Conservation (phyloP, 1,140 invertebrate species). For the Babylonia areolata region DNA sequence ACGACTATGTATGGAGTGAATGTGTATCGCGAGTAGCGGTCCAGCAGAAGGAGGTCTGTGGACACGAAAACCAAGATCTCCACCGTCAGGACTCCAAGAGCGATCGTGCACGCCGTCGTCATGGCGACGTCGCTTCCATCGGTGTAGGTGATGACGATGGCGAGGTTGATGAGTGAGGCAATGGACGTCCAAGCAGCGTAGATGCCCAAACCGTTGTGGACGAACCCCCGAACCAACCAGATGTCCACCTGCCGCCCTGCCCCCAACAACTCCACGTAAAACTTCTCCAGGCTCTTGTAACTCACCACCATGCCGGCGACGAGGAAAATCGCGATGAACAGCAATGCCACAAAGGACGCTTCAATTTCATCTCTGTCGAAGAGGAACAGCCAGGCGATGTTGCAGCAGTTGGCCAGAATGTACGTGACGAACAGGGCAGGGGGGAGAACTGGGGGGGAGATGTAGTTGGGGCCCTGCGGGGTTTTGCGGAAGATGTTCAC, state of each 20-base stretch:
- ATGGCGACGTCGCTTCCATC: slow-evolving; percentile 36
- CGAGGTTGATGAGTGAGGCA: slow-evolving; percentile 68
- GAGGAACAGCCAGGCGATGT: slow-evolving; percentile 63
- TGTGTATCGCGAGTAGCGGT: slow-evolving; percentile 66
- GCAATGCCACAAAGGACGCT: not conserved
- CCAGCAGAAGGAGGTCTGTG: slow-evolving; percentile 61
- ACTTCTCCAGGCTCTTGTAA: slow-evolving; percentile 34
- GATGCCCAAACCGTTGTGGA: slow-evolving; percentile 71
- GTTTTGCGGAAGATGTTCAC: slow-evolving; percentile 59
- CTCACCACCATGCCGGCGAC: not conserved
- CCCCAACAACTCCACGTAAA: slow-evolving; percentile 38
- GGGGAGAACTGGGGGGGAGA: slow-evolving; percentile 56
- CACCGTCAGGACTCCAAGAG: slow-evolving; percentile 54
- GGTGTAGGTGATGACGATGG: slow-evolving; percentile 55
- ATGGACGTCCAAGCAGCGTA: slow-evolving; percentile 71
- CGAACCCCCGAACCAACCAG: slow-evolving; percentile 68
- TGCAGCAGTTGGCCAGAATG: slow-evolving; percentile 54
- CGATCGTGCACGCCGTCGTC: slow-evolving; percentile 52
- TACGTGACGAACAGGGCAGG: slow-evolving; percentile 55
- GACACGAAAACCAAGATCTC: slow-evolving; percentile 56
- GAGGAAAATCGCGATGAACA: not conserved
- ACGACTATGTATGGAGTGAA: slow-evolving; percentile 68
- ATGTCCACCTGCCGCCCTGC: slow-evolving; percentile 50
- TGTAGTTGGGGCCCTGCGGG: slow-evolving; percentile 50
- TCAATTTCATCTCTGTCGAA: slow-evolving; percentile 12